Conservation (phyloP, 2,113 vertebrate species). For the Rhinogobius similis region DNA sequence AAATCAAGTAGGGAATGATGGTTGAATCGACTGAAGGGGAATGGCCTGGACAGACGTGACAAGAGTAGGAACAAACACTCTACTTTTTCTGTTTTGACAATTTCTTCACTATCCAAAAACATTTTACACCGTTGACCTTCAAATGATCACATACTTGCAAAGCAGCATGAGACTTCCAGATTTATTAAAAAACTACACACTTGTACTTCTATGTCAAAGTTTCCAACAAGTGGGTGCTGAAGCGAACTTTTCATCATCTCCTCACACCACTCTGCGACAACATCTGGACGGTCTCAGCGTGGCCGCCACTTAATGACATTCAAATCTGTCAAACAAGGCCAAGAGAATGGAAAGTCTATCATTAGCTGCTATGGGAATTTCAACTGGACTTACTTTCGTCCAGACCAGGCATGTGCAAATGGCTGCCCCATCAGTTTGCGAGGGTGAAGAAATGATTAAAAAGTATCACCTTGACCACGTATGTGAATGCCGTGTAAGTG, state of each 20-base stretch:
- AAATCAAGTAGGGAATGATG: too few species aligned
- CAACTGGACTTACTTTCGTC: slow-evolving; percentile 33
- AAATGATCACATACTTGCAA: not conserved
- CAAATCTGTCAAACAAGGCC: slow-evolving; percentile 49
- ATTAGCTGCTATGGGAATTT: slow-evolving; percentile 37
- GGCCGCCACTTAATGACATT: slow-evolving; percentile 52
- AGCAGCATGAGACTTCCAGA: not conserved
- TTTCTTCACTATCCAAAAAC: not conserved
- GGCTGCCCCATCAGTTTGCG: slow-evolving; percentile 39
- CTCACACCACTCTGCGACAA: slow-evolving; percentile 41
- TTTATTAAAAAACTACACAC: not conserved
- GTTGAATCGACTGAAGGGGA: too few species aligned
- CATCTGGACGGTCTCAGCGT: slow-evolving; percentile 52
- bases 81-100: not conserved
- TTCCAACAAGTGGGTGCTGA: slow-evolving; percentile 14
- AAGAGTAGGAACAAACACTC: too few species aligned
- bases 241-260: slow-evolving; percentile 2
- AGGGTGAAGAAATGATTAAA: slow-evolving; percentile 68
- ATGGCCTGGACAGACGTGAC: too few species aligned
- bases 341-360: slow-evolving; percentile 49
- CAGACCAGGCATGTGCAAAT: slow-evolving; percentile 50
- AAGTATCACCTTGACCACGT: slow-evolving; percentile 63
- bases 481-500: slow-evolving; percentile 22
- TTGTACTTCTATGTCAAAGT: slow-evolving; percentile 6
- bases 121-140: not conserved